These are phyloP conservation scores for Scleropages formosus DNA, from an alignment of 2,797 vertebrate genomes.

Conservation along the genomic window DNA sequence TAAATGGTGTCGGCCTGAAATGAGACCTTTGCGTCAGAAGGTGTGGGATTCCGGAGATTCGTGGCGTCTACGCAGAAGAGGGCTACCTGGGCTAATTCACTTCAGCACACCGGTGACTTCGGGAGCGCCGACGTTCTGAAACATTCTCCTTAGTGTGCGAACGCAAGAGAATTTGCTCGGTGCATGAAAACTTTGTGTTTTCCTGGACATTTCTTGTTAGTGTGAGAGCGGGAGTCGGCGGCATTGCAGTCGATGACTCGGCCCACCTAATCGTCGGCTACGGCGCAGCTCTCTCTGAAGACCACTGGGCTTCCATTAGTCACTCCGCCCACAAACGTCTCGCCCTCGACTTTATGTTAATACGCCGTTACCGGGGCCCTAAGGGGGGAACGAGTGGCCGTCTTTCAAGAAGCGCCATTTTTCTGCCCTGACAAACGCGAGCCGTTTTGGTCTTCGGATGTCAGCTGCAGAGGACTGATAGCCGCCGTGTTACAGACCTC, in stretches of 20 bases:
- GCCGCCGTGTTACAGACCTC: not conserved
- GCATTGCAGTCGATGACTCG: no score
- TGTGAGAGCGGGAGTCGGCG: not conserved
- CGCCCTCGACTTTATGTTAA: not conserved
- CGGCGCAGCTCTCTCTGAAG: not conserved
- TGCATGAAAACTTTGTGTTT: not conserved
- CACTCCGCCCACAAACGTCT: not conserved
- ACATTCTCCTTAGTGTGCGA: conserved; percentile 5
- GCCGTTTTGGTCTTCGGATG: not conserved
- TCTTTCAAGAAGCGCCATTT: not conserved
- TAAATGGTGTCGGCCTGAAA: not conserved
- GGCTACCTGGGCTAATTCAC: conserved; percentile 14
- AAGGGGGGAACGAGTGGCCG: not conserved
- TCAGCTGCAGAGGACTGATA: not conserved
- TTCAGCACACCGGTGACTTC: not conserved
- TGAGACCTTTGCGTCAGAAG: not conserved
- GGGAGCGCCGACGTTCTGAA: not conserved
- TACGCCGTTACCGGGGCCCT: not conserved
- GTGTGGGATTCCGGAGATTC: conserved; percentile 8
- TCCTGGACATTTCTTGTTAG: not conserved
- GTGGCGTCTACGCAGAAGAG: conserved; percentile 15
- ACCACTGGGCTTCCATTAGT: not conserved
- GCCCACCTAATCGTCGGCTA: not conserved
- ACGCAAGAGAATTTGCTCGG: not conserved
- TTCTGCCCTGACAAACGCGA: not conserved